Base-by-base conservation (phyloP, 2,113 vertebrate species). In the Actenoides hombroni region DNA sequence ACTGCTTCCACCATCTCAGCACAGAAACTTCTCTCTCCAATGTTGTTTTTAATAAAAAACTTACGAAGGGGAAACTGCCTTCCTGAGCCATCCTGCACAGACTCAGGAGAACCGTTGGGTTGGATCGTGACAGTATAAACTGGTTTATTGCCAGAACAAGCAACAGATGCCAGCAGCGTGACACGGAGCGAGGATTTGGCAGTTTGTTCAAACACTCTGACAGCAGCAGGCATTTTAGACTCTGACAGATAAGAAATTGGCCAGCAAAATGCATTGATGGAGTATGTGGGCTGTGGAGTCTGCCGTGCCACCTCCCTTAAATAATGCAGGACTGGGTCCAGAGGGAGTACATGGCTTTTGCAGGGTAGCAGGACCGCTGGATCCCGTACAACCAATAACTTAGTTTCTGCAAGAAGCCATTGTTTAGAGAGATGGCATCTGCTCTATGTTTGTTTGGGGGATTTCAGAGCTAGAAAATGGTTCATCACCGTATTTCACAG, bases 161-260 rank as follows among this genome's bases (percentile, higher is more conserved):
- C 68, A 96, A 94, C 94, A 97, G 94, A 97, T 96, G 96, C 93
- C 93, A 94, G 70, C 74, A 80, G 70, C 67, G 85, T 95, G 96
- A 97, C 91, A 96, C 4, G 63, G 73, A 96, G 95, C 1, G 0
- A 96, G 80, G 71, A 84, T 95, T 78, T 97, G 96, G 97, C 97
- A 96, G 93, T 96, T 96, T 95, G 70, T 92, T 95, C 92, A 95
- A 97, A 96, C 71, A 49, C 64, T 93, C 74, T 96, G 93, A 96
- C 95, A 96, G 89, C 80, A 96, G 87, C 91, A 97, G 77, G 94
- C 92, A 90, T 90, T 96, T 97, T 93, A 96, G 89, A 95, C 88
- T 89, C 92, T 51, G 16, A 90, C 94, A 96, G 89, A 96, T 96
- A 96, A 95, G 93, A 97, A 97, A 97, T 86, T 95, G 93, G 94